Conservation (phyloP, 2,797 vertebrate species). For the Clarias fuscus region DNA sequence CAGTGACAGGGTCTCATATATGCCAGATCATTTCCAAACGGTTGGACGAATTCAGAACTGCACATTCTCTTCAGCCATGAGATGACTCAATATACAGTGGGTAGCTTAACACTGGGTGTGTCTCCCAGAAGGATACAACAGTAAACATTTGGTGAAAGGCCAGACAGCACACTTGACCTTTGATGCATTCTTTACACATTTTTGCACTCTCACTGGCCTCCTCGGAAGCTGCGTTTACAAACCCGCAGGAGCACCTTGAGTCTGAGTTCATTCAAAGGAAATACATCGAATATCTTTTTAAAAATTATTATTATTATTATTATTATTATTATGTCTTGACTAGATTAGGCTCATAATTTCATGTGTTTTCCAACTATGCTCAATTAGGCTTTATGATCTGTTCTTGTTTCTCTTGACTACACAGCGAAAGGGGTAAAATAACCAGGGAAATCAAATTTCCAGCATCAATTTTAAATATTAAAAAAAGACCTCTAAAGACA, state of each 20-base stretch:
- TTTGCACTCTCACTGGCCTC: conserved; percentile 25
- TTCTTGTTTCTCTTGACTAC: conserved; percentile 46
- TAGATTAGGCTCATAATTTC: neutral
- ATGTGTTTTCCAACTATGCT: conserved; percentile 46
- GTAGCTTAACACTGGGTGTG: conserved; percentile 20
- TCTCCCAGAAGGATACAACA: conserved; percentile 17
- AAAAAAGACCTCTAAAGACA: conserved; percentile 50
- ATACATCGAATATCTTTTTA: neutral
- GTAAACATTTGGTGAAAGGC: conserved; percentile 38
- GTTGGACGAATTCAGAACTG: conserved; percentile 22
- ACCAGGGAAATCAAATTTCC: conserved; percentile 41
- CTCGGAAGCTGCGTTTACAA: conserved; percentile 1
- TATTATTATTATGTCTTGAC: neutral
- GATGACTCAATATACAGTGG: conserved; percentile 27
- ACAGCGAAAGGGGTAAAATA: conserved; percentile 32
- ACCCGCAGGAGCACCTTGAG: neutral
- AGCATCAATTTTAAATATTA: conserved; percentile 39
- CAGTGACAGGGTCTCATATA: conserved; percentile 7
- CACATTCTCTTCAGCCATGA: conserved; percentile 29
- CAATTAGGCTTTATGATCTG: conserved; percentile 54
- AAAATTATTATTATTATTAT: too few species aligned
- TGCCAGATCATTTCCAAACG: conserved; percentile 13
- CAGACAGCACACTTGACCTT: conserved; percentile 37
- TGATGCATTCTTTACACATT: neutral
- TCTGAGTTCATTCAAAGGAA: neutral